Conservation (phyloP, 2,113 vertebrate genomes). For the Cynocephalus volans region DNA sequence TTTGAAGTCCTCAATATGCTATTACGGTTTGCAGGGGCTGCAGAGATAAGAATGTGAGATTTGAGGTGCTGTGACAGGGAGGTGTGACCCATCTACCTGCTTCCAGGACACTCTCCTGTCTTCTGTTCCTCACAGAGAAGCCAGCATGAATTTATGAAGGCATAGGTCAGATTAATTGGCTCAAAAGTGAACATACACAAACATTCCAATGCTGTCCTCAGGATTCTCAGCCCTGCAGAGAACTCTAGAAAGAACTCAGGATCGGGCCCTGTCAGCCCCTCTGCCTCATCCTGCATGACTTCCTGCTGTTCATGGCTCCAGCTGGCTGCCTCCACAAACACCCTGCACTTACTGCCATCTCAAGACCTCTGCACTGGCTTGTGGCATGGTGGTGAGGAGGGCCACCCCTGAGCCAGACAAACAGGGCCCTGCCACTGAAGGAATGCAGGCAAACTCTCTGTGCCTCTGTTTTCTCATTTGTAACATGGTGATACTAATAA, state of each 20-base stretch:
- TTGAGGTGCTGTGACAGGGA: background rate
- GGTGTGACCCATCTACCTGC: fast-evolving
- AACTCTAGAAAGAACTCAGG: background rate
- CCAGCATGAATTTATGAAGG: background rate
- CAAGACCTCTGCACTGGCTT: background rate
- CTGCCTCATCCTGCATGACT: fast-evolving
- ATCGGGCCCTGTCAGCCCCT: background rate
- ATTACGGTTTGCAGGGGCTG: background rate
- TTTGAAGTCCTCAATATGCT: background rate
- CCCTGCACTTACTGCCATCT: too few species aligned
- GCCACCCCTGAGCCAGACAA: background rate
- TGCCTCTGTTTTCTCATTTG: background rate
- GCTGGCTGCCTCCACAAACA: background rate
- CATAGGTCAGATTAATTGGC: too few species aligned
- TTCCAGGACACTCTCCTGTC: fast-evolving
- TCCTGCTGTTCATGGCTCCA: fast-evolving
- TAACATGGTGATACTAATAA: too few species aligned
- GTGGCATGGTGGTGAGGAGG: fast-evolving
- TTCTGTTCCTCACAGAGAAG: background rate
- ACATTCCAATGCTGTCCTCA: background rate
- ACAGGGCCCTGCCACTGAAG: background rate
- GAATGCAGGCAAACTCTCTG: too few species aligned
- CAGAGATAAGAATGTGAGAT: background rate
- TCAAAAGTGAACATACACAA: background rate
- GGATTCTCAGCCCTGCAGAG: background rate